Evolutionary conservation across 37 sponge, comb jelly and placozoan species (phyloP).

Genomic region (Beroe forskalii): DNA sequence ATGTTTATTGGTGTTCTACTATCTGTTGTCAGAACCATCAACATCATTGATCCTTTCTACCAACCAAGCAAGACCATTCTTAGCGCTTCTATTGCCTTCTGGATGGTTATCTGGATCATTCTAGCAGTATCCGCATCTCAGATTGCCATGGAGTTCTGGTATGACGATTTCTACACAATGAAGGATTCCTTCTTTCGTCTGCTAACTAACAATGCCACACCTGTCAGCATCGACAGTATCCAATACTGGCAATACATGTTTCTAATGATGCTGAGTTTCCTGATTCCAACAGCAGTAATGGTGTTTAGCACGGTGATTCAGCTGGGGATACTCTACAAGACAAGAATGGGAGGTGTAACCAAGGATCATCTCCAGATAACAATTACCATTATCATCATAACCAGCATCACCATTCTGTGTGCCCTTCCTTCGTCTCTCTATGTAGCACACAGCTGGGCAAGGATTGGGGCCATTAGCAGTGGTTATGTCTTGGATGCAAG

Average conservation of each 20-base stretch:
- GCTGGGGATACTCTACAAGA: not conserved
- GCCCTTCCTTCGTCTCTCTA: conserved; percentile 25
- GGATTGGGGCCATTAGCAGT: not conserved
- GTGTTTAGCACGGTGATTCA: not conserved
- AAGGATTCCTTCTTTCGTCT: conserved; percentile 13
- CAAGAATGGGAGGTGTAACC: not conserved
- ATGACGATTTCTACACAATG: not conserved
- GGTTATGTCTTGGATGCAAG: not conserved
- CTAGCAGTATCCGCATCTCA: not conserved
- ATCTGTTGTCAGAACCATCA: conserved; percentile 39
- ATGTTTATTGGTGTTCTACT: conserved; percentile 9
- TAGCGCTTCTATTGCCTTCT: not conserved
- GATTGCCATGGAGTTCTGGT: not conserved
- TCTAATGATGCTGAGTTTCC: not conserved
- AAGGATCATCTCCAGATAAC: not conserved
- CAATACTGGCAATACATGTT: conserved; percentile 17
- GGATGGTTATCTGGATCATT: not conserved
- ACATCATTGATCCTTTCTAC: not conserved
- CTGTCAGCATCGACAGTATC: not conserved
- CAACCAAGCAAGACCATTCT: not conserved
- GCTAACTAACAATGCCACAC: not conserved
- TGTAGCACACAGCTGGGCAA: not conserved
- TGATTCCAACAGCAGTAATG: conserved; percentile 5
- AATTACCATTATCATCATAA: conserved; percentile 1
- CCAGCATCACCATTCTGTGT: not conserved